Evolutionary conservation across 2,888 invertebrate species (phyloP), one percentile per base, ranked within the genome.

Genomic region (Camptogramma bilineatum): DNA sequence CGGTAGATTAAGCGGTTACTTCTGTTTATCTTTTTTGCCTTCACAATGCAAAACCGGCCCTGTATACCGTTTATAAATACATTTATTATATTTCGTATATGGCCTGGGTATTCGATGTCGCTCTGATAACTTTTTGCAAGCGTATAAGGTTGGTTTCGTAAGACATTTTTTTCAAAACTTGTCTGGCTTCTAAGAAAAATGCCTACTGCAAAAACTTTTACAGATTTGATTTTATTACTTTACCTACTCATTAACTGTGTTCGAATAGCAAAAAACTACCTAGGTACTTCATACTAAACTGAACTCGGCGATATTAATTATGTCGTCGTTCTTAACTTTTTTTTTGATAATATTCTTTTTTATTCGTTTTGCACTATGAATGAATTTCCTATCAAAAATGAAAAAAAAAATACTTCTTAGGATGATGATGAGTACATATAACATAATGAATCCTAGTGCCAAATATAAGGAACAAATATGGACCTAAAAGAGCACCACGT

Each of bases 21-120:
- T 76, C 72, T 73, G 70, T 76, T 78, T 76, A 70, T 76, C 61
- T 73, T 71, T 74, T 76, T 73, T 72, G 48, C 68, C 74, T 75
- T 78, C 73, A 75, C 71, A 73, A 75, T 50, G 59, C 47, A 44
- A 61, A 68, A 78, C 77, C 77, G 72, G 79, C 72, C 74, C 64
- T 72, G 72, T 69, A 48, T 19, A 74, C 71, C 62, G 79, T 75
- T 50, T 46, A 65, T 50, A 39, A 16, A 16, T 19, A 56, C 10
- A 19, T 17, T 10, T 17, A 34, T n/a, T 18, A 24, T 46, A 13
- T 17, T 24, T 7, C 28, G 46, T 46, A 18, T 47, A 39, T 18
- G 54, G 13, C 13, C 44, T 31, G 34, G 28, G 46, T 51, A 34
- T 53, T 46, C 44, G 39, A 62, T 50, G 53, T 54, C 21, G 52